Evolutionary conservation across 2,113 vertebrate species (phyloP).

Genomic region (Notarius quadriscutis): DNA sequence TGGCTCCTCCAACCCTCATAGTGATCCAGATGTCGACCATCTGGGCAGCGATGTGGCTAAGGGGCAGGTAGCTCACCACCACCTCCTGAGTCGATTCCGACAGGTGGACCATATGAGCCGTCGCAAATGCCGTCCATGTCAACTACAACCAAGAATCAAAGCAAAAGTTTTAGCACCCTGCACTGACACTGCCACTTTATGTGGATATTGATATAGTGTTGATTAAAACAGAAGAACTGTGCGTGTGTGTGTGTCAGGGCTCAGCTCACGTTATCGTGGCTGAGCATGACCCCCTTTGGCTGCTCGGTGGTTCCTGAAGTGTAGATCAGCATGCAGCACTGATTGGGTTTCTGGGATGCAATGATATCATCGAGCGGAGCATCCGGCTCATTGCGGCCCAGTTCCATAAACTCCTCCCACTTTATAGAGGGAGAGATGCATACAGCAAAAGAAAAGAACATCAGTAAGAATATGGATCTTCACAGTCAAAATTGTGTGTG

Average conservation of each 20-base stretch:
- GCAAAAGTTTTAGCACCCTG: background rate
- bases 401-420: slow-evolving; percentile 90
- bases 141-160: slow-evolving; percentile 67
- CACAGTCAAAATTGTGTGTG: background rate
- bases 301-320: slow-evolving; percentile 88
- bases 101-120: slow-evolving; percentile 58
- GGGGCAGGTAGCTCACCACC: slow-evolving; percentile 91
- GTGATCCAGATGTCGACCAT: slow-evolving; percentile 89
- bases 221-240: background rate
- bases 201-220: background rate
- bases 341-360: slow-evolving; percentile 81
- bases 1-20: slow-evolving; percentile 74
- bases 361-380: slow-evolving; percentile 73
- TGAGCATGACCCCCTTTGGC: slow-evolving; percentile 95
- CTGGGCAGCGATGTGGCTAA: slow-evolving; percentile 90
- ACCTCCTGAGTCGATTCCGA: slow-evolving; percentile 69
- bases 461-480: background rate
- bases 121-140: slow-evolving; percentile 77
- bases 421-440: slow-evolving; percentile 48
- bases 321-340: slow-evolving; percentile 90
- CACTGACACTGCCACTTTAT: background rate
- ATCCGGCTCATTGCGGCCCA: slow-evolving; percentile 72
- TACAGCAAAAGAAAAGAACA: background rate
- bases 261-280: slow-evolving; percentile 87
- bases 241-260: background rate